Base-by-base conservation (phyloP, 2,888 invertebrate genomes). In the Cryptus viduatorius region DNA sequence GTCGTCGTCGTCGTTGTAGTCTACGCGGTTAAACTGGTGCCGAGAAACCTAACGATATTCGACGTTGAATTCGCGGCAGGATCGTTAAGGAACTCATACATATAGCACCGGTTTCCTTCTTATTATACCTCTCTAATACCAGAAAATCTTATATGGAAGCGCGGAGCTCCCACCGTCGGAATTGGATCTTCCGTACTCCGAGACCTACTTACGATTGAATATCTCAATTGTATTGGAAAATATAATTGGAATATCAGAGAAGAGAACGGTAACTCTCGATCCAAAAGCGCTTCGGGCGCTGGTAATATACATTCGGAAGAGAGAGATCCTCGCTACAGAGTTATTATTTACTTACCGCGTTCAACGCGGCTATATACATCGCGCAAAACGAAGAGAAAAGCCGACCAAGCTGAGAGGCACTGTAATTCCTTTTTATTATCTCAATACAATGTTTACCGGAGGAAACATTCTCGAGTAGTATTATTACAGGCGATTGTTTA, bases 41-140 rank as follows among this genome's bases (percentile, higher is more conserved):
- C 72, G 67, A 69, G 80, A 48, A 82, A 56, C 61, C 68, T 69
- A 77, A 88, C 77, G 86, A 61, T 64, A 67, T 73, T 56, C 59
- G 68, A 80, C 50, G 76, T 78, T 53, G 50, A 75, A 77, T 29
- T 61, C 67, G 8, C 50, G 42, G 59, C 44, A 46, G 19, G 29
- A 37, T 24, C 10, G 46, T 72, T 24, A 19, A 44, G 14, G 37
- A 65, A 65, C 76, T 76, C 53, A 37, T 53, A 29, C 16, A 46
- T 75, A 29, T 5, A 29, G 2, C 10, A 19, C 4, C 48, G 14
- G 4, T 0, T 12, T 5, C 16, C 12, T 48, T 48, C 48, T 48
- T 48, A 48, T 48, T 48, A 48, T 48, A 48, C 14, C 48, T 48
- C n/a, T n/a, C 10, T 48, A 48, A 12, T 48, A 10, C 37, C 7